Conservation (phyloP, 53 echinoderm and acorn worm genomes). For the Hippasteria phrygiana region DNA sequence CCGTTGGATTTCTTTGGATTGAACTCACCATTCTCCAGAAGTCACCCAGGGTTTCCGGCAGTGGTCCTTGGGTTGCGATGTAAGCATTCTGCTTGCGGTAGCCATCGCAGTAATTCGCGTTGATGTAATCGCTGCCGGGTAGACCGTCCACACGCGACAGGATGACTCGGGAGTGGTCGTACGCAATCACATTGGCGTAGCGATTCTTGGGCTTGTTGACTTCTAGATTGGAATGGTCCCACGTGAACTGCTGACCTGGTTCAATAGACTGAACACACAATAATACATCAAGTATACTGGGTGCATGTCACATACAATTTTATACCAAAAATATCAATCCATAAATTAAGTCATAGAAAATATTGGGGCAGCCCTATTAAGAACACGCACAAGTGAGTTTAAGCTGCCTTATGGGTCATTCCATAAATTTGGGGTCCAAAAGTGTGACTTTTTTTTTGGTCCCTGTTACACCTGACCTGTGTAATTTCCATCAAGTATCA, state of each 20-base stretch:
- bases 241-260: conserved; percentile 99
- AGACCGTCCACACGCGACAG: conserved; percentile 85
- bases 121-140: conserved; percentile 97
- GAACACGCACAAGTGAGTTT: too few species aligned
- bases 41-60: conserved; percentile 96
- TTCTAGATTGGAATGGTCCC: conserved; percentile 99
- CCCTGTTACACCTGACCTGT: too few species aligned
- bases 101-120: conserved; percentile 99
- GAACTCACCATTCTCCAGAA: conserved; percentile 90
- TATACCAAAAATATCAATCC: too few species aligned
- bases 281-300: too few species aligned
- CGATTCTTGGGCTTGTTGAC: conserved; percentile 99
- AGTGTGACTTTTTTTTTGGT: too few species aligned
- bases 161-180: conserved; percentile 97
- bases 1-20: neutral
- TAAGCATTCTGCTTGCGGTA: conserved; percentile 98
- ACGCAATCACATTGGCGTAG: conserved; percentile 99
- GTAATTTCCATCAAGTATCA: too few species aligned
- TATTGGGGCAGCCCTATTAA: too few species aligned
- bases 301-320: too few species aligned
- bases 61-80: conserved; percentile 96
- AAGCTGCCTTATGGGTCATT: too few species aligned
- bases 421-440: too few species aligned
- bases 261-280: conserved; percentile 84
- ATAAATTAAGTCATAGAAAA: too few species aligned